Base-by-base conservation (phyloP, 2,113 vertebrate genomes). In the Pollimyrus isidori region DNA sequence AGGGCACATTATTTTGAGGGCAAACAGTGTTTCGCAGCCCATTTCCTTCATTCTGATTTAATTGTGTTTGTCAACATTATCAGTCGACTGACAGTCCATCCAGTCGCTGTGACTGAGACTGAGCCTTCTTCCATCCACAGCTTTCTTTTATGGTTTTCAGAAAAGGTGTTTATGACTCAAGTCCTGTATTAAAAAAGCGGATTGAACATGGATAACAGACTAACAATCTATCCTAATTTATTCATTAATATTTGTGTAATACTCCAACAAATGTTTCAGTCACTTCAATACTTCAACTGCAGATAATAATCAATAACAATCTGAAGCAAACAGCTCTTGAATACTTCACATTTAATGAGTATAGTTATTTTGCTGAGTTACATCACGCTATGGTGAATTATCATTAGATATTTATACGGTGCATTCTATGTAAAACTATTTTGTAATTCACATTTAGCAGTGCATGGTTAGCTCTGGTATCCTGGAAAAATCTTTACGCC, bases 31-130 rank as follows among this genome's bases (percentile, higher is more conserved):
- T 95, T 94, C 94, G 94, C 94, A 93, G 93, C 92, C 93, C 93
- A 95, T 95, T 95, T 96, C 94, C 95, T 95, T 93, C 82, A 91
- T 93, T 92, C 92, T 94, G 94, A 95, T 96, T 96, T 95, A 93
- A 96, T 96, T 95, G 94, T 94, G 94, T 94, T 94, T 94, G 94
- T 94, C 94, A 93, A 91, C 92, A 94, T 94, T 92, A 93, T 91
- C 91, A 92, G 92, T 90, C 88, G 90, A 88, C 90, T 90, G 91
- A 92, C 89, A 90, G 89, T 88, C 92, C 93, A 93, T 92, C 94
- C 93, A 94, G 94, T 93, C 89, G 46, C 80, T 86, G 89, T 89
- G 89, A 92, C 91, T 89, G 58, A 88, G 90, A 92, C 91, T 89
- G 58, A 88, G 89, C 92, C 90, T 26, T 90, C 91, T 90, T 92